Conservation (phyloP, 2,113 vertebrate species). For the Carassius carassius region DNA sequence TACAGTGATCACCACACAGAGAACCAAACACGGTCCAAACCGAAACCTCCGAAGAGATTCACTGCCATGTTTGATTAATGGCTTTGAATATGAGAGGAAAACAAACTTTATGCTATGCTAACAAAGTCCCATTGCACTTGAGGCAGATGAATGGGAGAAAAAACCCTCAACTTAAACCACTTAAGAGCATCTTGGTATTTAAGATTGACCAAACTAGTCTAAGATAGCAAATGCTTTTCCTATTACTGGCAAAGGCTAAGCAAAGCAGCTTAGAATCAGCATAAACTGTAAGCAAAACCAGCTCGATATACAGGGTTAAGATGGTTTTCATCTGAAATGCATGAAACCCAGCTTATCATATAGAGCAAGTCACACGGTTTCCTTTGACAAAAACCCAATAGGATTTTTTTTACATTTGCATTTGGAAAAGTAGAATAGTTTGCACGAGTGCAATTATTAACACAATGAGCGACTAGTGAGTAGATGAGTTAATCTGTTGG, state of each 20-base stretch:
- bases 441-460: no score
- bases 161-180: no score
- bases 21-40: not conserved
- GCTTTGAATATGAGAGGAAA: not conserved
- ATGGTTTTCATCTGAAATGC: not conserved
- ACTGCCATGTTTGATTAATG: constrained; percentile 10
- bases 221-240: not conserved
- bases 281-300: no score
- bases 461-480: no score
- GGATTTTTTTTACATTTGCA: no score
- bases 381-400: no score
- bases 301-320: no score
- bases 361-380: no score
- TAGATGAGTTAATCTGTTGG: no score
- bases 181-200: no score
- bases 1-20: not conserved
- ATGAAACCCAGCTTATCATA: not conserved
- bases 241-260: not conserved
- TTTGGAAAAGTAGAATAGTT: no score
- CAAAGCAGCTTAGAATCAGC: no score
- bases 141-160: not conserved
- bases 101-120: not conserved
- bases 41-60: not conserved
- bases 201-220: not conserved
- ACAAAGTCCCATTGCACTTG: not conserved